Base-by-base conservation (phyloP, 2,113 vertebrate genomes). In the Eulemur rufifrons region DNA sequence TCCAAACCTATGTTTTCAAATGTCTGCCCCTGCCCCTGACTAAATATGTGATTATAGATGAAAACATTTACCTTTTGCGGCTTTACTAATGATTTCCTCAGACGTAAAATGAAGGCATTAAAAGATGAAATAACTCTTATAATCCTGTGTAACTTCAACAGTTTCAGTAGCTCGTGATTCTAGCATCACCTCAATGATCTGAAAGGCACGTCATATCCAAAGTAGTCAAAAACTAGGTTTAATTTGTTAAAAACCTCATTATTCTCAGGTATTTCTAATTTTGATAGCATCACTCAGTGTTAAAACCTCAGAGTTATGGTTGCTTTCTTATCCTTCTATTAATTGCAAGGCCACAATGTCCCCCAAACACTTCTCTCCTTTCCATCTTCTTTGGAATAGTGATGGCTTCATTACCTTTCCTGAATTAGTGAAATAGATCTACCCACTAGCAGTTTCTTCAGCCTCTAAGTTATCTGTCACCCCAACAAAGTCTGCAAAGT, bases 41-140 rank as follows among this genome's bases (percentile, higher is more conserved):
- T 69, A 81, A 74, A 39, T 50, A 37, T 12, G n/a, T 86, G 42
- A 12, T 66, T 83, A 18, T 47, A 34, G 15, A 87, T 56, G 52
- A 80, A 23, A 23, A 47, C 5, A 23, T 29, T 89, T 80, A 54
- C 18, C 29, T 78, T 61, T 52, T 66, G 73, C 23, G 13, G 23
- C 17, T 52, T 85, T 63, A 17, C 21, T 56, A 56, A 21, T 56
- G 20, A 42, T 86, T 69, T 81, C 18, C 29, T 92, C 71, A 23
- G 73, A 68, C 21, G 17, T 50, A 42, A 94, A 87, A 84, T 78
- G n/a, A 86, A 89, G 56, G 25, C 25, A 14, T 45, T 69, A 39
- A n/a, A 89, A 92, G 21, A 80, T 82, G 45, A 74, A 61, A 92
- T 89, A 81, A 76, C 9, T 27, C 81, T 85, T 86, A 81, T 47